A percentile compares a stretch with the other conserved stretches of the same genome.
Evolutionary conservation across 2,113 vertebrate species (phyloP).

Genomic region (Noturus placidus): DNA sequence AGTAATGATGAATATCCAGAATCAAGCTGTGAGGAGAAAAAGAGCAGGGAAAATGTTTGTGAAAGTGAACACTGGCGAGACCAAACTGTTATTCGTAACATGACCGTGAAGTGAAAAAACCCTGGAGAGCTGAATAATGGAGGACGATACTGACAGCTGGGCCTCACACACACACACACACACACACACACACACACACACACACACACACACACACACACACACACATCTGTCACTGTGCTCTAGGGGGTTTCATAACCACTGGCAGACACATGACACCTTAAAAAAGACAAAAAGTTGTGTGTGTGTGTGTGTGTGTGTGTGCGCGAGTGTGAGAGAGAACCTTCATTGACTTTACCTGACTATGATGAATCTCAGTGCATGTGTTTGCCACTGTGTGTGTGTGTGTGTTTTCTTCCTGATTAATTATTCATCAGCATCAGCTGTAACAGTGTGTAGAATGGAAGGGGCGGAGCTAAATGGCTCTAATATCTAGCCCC

Average conservation of each 20-base stretch:
- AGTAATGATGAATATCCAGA: background rate
- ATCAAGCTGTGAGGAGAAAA: background rate
- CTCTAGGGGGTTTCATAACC: too few species aligned
- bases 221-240: too few species aligned
- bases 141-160: constrained; percentile 39
- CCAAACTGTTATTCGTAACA: constrained; percentile 31
- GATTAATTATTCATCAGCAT: constrained; percentile 66
- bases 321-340: constrained; percentile 8
- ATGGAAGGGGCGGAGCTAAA: constrained; percentile 26
- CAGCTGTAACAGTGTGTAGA: constrained; percentile 47
- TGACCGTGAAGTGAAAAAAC: constrained; percentile 16
- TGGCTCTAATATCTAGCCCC: constrained; percentile 5
- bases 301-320: constrained; percentile 3
- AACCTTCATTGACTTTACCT: background rate
- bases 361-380: background rate
- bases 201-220: constrained; percentile 52
- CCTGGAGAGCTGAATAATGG: constrained; percentile 42
- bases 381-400: background rate
- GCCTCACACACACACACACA: constrained; percentile 14
- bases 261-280: too few species aligned
- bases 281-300: constrained; percentile 53
- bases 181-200: constrained; percentile 26
- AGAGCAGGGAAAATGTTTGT: background rate
- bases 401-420: constrained; percentile 41
- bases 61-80: background rate